Conservation (phyloP, 1,140 invertebrate genomes). For the Sitophilus oryzae region DNA sequence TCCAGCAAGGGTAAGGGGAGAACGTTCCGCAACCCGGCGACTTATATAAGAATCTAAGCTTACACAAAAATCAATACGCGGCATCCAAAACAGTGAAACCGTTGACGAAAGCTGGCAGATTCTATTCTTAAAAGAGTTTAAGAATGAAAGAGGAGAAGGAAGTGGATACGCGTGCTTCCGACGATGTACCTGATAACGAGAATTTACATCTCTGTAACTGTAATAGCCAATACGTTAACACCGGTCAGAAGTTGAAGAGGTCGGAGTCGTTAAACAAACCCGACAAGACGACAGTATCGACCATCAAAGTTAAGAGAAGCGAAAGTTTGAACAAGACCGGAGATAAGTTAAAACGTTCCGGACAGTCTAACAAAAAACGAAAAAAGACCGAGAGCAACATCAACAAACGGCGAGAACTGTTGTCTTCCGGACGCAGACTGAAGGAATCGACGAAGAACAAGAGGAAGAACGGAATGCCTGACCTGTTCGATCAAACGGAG, state of each 20-base stretch:
- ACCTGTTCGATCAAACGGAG: conserved; percentile 73
- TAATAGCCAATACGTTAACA: conserved; percentile 27
- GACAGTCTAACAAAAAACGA: conserved; percentile 63
- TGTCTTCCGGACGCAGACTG: conserved; percentile 44
- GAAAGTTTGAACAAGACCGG: conserved; percentile 53
- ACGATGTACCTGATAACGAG: conserved; percentile 40
- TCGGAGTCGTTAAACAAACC: conserved; percentile 59
- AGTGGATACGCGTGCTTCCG: conserved; percentile 38
- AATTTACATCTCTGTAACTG: conserved; percentile 29
- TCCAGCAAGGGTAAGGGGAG: conserved; percentile 48
- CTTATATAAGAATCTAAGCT: conserved; percentile 42
- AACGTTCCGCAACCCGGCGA: conserved; percentile 36
- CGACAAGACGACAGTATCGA: conserved; percentile 44
- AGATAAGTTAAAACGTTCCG: conserved; percentile 54
- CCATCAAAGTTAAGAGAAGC: conserved; percentile 50
- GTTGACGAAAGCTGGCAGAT: conserved; percentile 36
- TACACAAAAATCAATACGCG: conserved; percentile 39
- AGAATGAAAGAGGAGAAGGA: conserved; percentile 44
- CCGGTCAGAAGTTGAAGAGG: conserved; percentile 47
- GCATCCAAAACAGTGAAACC: conserved; percentile 16
- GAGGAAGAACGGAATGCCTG: conserved; percentile 67
- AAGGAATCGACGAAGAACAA: conserved; percentile 59
- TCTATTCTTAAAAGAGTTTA: conserved; percentile 32
- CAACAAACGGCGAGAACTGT: conserved; percentile 62
- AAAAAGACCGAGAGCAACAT: conserved; percentile 78